Evolutionary conservation across 2,113 vertebrate genomes (phyloP), one percentile per base, ranked within the genome.

Genomic region (Phalacrocorax aristotelis): DNA sequence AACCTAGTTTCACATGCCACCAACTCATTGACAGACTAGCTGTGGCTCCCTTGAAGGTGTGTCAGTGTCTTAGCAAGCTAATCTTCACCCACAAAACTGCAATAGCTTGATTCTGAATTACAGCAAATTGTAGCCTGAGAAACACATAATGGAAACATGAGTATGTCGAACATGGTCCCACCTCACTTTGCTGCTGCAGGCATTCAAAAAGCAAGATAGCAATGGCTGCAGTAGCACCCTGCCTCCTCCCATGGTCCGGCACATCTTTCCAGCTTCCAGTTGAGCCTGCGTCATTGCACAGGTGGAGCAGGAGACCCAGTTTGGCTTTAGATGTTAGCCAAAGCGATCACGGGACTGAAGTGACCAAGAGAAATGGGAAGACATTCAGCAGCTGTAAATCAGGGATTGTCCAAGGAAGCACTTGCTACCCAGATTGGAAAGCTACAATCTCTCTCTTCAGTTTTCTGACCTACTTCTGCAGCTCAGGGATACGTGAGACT

Each of bases 391-490:
- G 38, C 27, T 58, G 4, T 83, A 49, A 77, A 23, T 36, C 2
- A 1, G 18, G 3, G 10, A 70, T 15, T 36, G 1, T 30, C 57
- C 48, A n/a, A 84, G 52, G 25, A 94, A 75, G 19, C 34, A 36
- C 48, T 57, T 66, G 13, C 54, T 91, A 42, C 36, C 77, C 9
- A 5, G 36, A 71, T 13, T 76, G 46, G 84, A 68, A 81, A 4
- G 26, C 52, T 90, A 27, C 52, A 52, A 17, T 48, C 52, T 77
- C 49, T 78, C 61, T 64, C n/a, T 46, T 30, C 32, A 69, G 17
- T 81, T 89, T 89, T 92, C 76, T 90, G 85, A 90, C 71, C 89
- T 88, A 89, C 38, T 95, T 93, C 62, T 80, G 83, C 27, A 83
- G 36, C 46, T 86, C 86, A 64, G 38, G 3, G 6, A 89, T 66